Base-by-base conservation (phyloP, 1,140 invertebrate genomes). In the Oryctes rhinoceros region DNA sequence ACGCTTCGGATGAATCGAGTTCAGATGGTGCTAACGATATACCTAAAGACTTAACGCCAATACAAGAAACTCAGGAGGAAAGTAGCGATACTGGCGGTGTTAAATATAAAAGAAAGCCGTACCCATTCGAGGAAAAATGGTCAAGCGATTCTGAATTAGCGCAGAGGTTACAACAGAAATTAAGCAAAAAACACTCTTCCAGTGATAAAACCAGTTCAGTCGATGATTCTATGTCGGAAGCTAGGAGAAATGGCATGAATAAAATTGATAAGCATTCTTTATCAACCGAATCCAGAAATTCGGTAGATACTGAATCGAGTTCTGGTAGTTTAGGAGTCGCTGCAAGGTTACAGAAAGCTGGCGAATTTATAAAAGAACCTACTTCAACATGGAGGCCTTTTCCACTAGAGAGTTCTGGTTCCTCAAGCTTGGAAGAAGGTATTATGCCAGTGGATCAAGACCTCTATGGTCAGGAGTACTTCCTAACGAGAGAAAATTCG, bases 341-440 rank as follows among this genome's bases (percentile, higher is more conserved):
- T 20, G 86, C 83, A 71, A 84, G 85, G 47, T 76, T 86, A 37
- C 92, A 93, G 84, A 89, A 93, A 74, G 91, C 90, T 59, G 91
- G 91, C 0, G 91, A 89, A 71, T 85, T 90, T 10, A 10, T 44
- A 10, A 89, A 91, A 84, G 93, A 94, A 84, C 87, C 93, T 62
- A 93, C 92, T 86, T 92, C 93, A n/a, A 94, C 94, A 2, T 95
- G 93, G 93, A 91, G 92, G 83, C 92, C 93, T 0, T 96, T 95
- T 85, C 92, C 94, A n/a, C 90, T 95, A 7, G 94, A 94, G 84
- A 93, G 94, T 82, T 95, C 94, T 0, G 91, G 90, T 62, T 91
- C 92, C 77, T 95, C 94, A 2, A 96, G 94, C 86, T 91, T 95
- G 47, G 95, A 96, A 86, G 94, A 96, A 85, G 94, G 92, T 10